These are phyloP conservation scores for Tetrao urogallus DNA, from an alignment of 2,113 vertebrate genomes.

Conservation along the genomic window DNA sequence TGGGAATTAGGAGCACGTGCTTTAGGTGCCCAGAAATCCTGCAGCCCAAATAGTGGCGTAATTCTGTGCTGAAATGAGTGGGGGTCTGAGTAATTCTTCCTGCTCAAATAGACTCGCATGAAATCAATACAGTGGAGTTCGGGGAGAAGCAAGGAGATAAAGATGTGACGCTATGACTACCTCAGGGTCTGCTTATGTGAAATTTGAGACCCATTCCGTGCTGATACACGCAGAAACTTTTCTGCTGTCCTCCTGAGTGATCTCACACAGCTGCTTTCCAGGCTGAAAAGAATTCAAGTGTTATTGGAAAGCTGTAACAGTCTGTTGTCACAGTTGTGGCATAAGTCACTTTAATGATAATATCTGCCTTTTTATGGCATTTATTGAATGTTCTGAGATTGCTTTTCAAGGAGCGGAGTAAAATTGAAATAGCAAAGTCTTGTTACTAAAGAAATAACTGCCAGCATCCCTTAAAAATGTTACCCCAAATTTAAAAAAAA, in stretches of 20 bases:
- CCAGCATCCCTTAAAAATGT: not conserved
- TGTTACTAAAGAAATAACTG: not conserved
- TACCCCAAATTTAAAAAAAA: not conserved
- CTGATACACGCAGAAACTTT: not conserved
- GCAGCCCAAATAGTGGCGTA: accelerated
- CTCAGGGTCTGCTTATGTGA: not conserved
- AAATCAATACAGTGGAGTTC: not conserved
- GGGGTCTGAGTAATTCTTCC: not conserved
- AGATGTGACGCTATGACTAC: not conserved
- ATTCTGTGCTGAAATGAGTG: not conserved
- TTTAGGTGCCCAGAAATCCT: not conserved
- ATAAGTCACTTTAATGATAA: not conserved
- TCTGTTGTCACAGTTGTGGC: not conserved
- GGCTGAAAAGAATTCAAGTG: not conserved
- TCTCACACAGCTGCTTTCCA: not conserved
- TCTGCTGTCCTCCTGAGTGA: not conserved
- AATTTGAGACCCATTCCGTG: not conserved
- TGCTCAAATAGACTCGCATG: not conserved
- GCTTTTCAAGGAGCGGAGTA: not conserved
- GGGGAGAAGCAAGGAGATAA: not conserved
- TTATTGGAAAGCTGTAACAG: not conserved
- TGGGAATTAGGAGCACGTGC: accelerated
- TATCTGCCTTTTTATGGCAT: not conserved
- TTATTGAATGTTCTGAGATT: conserved; percentile 42
- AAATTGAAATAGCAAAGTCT: not conserved